phyloP scores from a whole-genome alignment of 2,888 invertebrate genomes.

The Lepidocyrtoides sp. region DNA sequence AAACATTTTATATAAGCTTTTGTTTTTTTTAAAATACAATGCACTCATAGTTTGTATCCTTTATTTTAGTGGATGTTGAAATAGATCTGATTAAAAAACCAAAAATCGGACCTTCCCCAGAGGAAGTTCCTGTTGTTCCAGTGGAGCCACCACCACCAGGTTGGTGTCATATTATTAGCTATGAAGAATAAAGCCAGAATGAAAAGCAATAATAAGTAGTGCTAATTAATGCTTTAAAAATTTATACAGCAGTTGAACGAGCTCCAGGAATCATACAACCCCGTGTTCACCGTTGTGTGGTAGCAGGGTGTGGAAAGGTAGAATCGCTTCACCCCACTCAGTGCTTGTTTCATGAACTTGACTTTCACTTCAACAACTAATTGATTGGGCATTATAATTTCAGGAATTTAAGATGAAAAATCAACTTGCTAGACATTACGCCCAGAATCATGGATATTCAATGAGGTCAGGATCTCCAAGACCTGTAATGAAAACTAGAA shows the following conservation, averaged over 20 bases:
- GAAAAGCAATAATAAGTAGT: neutral
- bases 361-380: neutral
- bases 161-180: no score
- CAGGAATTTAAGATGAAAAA: slow-evolving; percentile 97
- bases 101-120: slow-evolving; percentile 78
- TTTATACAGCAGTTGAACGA: slow-evolving; percentile 86
- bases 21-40: neutral
- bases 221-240: neutral
- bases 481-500: slow-evolving; percentile 98
- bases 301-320: slow-evolving; percentile 95
- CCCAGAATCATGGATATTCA: slow-evolving; percentile 94
- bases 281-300: slow-evolving; percentile 96
- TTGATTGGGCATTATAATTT: neutral
- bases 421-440: slow-evolving; percentile 97
- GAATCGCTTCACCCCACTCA: no score
- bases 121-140: slow-evolving; percentile 59
- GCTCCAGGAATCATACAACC: slow-evolving; percentile 87
- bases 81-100: slow-evolving; percentile 82
- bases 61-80: slow-evolving; percentile 77
- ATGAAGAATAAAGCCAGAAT: neutral
- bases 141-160: slow-evolving; percentile 9
- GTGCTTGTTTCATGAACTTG: neutral
- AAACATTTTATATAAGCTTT: no score
- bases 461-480: slow-evolving; percentile 93
- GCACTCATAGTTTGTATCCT: neutral